phyloP scores from a whole-genome alignment of 2,113 vertebrate species.

The Anser brachyrhynchus region DNA sequence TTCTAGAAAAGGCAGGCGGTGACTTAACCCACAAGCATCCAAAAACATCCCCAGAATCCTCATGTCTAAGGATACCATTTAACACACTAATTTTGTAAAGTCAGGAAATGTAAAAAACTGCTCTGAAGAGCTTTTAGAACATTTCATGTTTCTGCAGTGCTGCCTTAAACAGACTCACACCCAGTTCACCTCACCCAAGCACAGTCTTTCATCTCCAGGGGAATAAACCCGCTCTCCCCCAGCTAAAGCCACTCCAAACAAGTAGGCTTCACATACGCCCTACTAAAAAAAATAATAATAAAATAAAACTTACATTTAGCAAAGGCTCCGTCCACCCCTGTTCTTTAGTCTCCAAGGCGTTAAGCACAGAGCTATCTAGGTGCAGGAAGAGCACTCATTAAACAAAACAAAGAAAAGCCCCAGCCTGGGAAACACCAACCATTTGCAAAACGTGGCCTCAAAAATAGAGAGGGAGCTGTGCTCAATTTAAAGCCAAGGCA shows the following conservation, averaged over 20 bases:
- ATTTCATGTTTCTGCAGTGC: fast-evolving
- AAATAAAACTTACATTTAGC: not conserved
- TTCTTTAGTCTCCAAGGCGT: not conserved
- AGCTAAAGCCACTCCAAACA: fast-evolving
- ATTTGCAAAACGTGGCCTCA: fast-evolving
- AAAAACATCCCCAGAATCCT: not conserved
- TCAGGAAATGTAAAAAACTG: not conserved
- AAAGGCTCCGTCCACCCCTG: fast-evolving
- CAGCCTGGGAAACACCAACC: too few relatives aligned
- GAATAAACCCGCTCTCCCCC: not conserved
- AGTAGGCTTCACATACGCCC: too few relatives aligned
- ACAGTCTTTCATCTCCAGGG: not conserved
- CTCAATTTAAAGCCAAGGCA: not conserved
- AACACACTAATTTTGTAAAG: not conserved
- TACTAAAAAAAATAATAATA: not conserved
- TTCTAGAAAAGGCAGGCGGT: not conserved
- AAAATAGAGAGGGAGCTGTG: not conserved
- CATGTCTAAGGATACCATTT: not conserved
- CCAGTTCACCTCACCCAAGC: fast-evolving
- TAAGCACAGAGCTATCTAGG: not conserved
- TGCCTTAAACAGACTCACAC: not conserved
- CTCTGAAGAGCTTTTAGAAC: not conserved
- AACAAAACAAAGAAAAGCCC: not conserved
- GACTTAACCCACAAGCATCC: not conserved
- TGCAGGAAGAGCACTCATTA: not conserved